These are phyloP conservation scores for Neotragus pygmaeus DNA, from an alignment of 2,113 vertebrate species.

Conservation along the genomic window DNA sequence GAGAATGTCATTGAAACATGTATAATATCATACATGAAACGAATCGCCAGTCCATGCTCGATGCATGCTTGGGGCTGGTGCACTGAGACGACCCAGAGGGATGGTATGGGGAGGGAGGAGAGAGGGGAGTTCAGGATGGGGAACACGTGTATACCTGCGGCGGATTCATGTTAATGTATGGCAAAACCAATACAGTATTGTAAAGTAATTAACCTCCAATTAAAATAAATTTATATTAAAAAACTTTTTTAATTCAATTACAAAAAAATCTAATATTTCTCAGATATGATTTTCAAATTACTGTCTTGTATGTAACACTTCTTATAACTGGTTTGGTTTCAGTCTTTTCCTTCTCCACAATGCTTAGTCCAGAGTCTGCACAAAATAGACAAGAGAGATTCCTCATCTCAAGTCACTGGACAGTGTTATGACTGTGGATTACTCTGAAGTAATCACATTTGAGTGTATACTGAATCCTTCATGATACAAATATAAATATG, in stretches of 20 bases:
- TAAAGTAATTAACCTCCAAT: too few relatives aligned
- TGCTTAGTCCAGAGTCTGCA: accelerated
- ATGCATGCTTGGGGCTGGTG: too few relatives aligned
- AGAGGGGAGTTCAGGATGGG: too few relatives aligned
- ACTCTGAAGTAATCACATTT: not conserved
- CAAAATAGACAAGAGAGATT: not conserved
- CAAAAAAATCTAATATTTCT: not conserved
- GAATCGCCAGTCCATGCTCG: too few relatives aligned
- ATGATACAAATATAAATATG: not conserved
- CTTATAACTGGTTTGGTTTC: not conserved
- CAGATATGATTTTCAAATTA: not conserved
- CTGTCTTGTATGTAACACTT: not conserved
- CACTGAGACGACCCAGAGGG: accelerated
- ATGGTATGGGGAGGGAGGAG: too few relatives aligned
- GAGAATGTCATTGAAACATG: too few relatives aligned
- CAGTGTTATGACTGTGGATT: not conserved
- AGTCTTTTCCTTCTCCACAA: not conserved
- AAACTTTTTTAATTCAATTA: too few relatives aligned
- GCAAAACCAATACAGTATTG: too few relatives aligned
- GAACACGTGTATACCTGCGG: too few relatives aligned
- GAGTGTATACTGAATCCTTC: not conserved
- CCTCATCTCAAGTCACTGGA: not conserved
- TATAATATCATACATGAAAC: too few relatives aligned
- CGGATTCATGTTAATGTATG: too few relatives aligned
- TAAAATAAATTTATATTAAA: too few relatives aligned